Evolutionary conservation across 2,113 vertebrate species (phyloP).

Genomic region (Oceanodroma tethys): DNA sequence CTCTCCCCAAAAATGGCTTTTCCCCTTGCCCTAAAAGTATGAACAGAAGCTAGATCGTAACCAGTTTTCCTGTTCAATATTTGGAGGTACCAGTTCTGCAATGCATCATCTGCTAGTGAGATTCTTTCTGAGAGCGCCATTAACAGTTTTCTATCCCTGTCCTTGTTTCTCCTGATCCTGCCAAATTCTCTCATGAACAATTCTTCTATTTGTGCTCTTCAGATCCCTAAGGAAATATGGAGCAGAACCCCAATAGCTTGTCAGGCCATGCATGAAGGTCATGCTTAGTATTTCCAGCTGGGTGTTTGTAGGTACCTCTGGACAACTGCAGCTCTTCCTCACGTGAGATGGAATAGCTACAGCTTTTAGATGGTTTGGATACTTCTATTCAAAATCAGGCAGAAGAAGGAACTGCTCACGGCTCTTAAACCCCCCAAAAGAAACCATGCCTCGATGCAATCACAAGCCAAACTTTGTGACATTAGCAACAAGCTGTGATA

Average conservation of each 20-base stretch:
- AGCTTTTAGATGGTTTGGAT: background rate
- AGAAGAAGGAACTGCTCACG: background rate
- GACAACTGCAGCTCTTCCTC: background rate
- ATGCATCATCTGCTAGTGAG: background rate
- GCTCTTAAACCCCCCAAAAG: background rate
- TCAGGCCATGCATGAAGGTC: background rate
- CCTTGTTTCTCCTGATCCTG: background rate
- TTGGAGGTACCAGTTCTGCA: background rate
- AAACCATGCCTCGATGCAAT: rapidly evolving
- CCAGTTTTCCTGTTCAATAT: background rate
- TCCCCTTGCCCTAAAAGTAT: background rate
- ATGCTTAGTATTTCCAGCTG: background rate
- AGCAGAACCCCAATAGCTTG: rapidly evolving
- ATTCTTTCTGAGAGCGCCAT: background rate
- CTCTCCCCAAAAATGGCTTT: rapidly evolving
- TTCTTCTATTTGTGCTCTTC: background rate
- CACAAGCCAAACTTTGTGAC: background rate
- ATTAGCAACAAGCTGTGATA: background rate
- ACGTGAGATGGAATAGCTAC: background rate
- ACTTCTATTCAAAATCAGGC: background rate
- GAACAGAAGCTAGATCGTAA: background rate
- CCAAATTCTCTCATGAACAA: background rate
- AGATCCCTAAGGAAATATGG: background rate
- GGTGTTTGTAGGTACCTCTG: background rate
- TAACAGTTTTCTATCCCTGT: background rate